A percentile compares a stretch with the other conserved stretches of the same genome.
Conservation (phyloP, 2,113 vertebrate species). For the Corythaeola cristata region DNA sequence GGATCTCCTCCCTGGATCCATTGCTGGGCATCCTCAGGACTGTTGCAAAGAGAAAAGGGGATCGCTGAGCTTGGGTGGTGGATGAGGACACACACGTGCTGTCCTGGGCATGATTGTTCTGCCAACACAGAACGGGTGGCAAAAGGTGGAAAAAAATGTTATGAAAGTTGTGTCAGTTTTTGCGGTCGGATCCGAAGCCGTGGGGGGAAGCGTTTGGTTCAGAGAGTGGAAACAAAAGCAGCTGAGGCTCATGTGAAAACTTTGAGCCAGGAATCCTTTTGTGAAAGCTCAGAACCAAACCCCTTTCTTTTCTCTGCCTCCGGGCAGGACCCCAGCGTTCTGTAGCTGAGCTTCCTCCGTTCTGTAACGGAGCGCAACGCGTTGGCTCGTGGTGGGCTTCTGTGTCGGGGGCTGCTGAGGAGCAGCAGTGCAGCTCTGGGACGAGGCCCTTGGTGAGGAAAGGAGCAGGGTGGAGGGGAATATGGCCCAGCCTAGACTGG, state of each 20-base stretch:
- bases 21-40: background rate
- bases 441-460: background rate
- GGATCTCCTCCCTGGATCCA: background rate
- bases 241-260: background rate
- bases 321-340: background rate
- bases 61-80: rapidly evolving
- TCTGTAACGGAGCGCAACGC: background rate
- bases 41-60: background rate
- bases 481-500: rapidly evolving
- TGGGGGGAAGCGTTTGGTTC: background rate
- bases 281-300: background rate
- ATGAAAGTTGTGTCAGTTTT: background rate
- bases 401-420: background rate
- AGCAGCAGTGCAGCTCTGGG: background rate
- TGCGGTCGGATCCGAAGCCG: rapidly evolving
- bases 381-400: background rate
- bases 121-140: background rate
- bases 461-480: rapidly evolving
- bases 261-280: constrained; percentile 18
- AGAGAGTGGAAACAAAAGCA: constrained; percentile 26
- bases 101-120: background rate
- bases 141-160: background rate
- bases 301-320: background rate
- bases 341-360: background rate
- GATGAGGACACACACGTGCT: rapidly evolving